Conservation (phyloP, 2,888 invertebrate genomes). For the Mythimna vitellina region DNA sequence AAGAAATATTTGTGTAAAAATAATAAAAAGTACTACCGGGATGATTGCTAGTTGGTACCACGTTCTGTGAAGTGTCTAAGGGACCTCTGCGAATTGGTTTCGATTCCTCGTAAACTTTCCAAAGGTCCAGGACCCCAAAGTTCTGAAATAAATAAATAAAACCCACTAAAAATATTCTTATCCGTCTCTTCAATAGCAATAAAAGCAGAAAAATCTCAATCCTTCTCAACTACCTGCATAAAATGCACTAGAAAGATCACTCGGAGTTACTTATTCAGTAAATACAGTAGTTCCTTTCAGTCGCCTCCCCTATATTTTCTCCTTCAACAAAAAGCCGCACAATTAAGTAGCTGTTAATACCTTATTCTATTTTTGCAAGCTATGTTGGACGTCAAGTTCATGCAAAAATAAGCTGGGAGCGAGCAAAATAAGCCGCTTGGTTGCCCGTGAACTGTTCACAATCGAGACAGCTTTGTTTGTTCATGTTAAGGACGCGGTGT, state of each 20-base stretch:
- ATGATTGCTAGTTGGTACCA: no score
- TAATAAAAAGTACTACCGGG: neutral
- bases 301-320: conserved; percentile 17
- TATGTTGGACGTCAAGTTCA: conserved; percentile 66
- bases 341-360: conserved; percentile 57
- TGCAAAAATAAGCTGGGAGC: conserved; percentile 68
- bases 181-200: neutral
- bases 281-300: conserved; percentile 9
- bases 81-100: no score
- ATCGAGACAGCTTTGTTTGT: conserved; percentile 79
- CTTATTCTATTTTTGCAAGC: conserved; percentile 55
- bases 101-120: no score
- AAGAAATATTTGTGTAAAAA: neutral
- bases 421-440: conserved; percentile 77
- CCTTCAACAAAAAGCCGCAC: conserved; percentile 35
- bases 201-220: conserved; percentile 15
- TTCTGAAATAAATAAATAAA: conserved; percentile 9
- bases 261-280: neutral
- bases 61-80: no score
- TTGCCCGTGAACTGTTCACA: conserved; percentile 75
- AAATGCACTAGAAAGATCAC: conserved; percentile 23
- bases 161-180: neutral
- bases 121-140: no score
- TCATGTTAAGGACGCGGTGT: conserved; percentile 59
- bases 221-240: neutral